phyloP scores from a whole-genome alignment of 2,797 vertebrate genomes.

The Anomalospiza imberbis region DNA sequence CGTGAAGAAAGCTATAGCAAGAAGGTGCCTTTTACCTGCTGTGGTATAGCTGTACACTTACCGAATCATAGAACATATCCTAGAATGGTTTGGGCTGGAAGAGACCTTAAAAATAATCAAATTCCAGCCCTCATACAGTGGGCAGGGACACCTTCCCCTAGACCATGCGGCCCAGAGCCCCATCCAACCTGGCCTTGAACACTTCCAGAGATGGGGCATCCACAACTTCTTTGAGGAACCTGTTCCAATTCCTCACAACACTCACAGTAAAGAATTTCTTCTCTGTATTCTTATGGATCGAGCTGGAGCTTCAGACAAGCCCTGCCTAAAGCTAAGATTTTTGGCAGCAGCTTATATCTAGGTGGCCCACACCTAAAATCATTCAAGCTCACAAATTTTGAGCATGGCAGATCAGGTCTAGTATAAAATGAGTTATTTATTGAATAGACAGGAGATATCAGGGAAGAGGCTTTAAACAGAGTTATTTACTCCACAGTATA shows the following conservation, averaged over 20 bases:
- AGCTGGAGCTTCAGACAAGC: not conserved
- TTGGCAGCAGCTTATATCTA: not conserved
- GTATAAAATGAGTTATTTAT: not conserved
- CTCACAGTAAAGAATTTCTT: not conserved
- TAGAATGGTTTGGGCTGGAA: not conserved
- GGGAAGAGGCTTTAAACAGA: not conserved
- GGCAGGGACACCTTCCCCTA: not conserved
- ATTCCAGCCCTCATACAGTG: not conserved
- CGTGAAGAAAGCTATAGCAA: not conserved
- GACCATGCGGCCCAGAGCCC: not conserved
- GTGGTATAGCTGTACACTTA: not conserved
- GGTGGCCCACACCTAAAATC: not conserved
- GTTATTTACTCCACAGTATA: not conserved
- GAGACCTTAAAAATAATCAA: not conserved
- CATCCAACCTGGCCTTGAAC: not conserved
- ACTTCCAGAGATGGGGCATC: no score
- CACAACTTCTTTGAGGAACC: not conserved
- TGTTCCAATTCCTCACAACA: not conserved
- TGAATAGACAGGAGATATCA: not conserved
- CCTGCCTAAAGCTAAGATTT: not conserved
- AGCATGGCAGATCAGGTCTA: not conserved
- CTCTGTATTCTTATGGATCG: no score
- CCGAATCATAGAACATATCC: not conserved
- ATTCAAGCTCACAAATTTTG: accelerated
- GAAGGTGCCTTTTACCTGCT: not conserved